A percentile compares a stretch with the other conserved stretches of the same genome.
phyloP scores from a whole-genome alignment of 2,797 vertebrate genomes.

The Sebastes itinus region DNA sequence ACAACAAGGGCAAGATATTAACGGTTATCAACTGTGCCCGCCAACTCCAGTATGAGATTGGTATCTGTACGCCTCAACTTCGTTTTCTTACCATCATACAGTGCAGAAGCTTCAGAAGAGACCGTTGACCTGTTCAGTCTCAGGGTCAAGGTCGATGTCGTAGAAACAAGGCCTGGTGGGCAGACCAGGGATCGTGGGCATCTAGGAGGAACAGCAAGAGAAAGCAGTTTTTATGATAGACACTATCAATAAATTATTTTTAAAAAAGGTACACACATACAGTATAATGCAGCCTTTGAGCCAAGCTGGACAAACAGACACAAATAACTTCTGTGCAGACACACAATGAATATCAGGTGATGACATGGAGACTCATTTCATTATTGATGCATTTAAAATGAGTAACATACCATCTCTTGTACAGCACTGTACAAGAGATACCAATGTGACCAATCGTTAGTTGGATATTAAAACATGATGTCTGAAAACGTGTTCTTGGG shows the following conservation, averaged over 20 bases:
- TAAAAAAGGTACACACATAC: not conserved
- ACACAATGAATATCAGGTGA: not conserved
- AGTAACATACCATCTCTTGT: not conserved
- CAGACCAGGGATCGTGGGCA: constrained; percentile 98
- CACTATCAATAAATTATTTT: not conserved
- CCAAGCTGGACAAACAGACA: not conserved
- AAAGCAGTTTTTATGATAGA: not conserved
- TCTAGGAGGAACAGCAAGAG: constrained; percentile 76
- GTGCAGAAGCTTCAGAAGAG: constrained; percentile 83
- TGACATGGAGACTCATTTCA: not conserved
- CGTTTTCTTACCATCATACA: constrained; percentile 40
- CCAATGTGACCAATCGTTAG: not conserved
- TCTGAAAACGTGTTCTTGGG: not conserved
- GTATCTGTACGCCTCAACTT: not conserved
- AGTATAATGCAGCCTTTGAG: not conserved
- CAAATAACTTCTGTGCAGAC: not conserved
- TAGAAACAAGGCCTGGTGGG: constrained; percentile 98
- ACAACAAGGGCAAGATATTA: not conserved
- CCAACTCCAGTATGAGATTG: not conserved
- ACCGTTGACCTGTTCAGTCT: constrained; percentile 90
- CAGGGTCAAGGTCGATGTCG: constrained; percentile 95
- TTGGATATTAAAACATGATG: not conserved
- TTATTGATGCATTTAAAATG: not conserved
- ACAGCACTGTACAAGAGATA: no score
- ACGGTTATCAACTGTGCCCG: not conserved